Conservation (phyloP, 2,113 vertebrate species). For the Pteruthius melanotis region DNA sequence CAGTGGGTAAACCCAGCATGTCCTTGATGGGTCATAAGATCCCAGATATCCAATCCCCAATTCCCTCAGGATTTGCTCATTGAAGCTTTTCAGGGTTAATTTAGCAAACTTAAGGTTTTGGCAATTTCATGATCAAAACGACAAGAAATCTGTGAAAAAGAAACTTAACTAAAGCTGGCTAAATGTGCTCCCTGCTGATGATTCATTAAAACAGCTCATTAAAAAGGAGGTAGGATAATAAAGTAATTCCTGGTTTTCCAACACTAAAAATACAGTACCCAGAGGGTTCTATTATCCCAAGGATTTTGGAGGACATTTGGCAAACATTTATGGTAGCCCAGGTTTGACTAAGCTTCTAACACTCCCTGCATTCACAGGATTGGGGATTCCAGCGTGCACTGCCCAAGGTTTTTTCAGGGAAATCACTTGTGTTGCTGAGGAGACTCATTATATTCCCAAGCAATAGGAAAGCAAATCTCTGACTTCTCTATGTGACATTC, state of each 20-base stretch:
- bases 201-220: background rate
- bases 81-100: background rate
- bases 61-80: background rate
- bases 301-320: background rate
- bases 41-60: background rate
- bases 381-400: rapidly evolving
- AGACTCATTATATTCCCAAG: too few relatives aligned
- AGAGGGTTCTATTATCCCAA: background rate
- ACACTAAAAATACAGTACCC: background rate
- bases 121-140: background rate
- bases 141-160: background rate
- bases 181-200: background rate
- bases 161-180: background rate
- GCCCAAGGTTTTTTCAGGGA: background rate
- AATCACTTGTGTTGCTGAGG: too few relatives aligned
- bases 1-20: background rate
- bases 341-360: background rate
- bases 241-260: background rate
- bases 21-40: background rate
- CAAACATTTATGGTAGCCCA: background rate
- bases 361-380: rapidly evolving
- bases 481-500: too few relatives aligned
- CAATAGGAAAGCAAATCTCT: too few relatives aligned
- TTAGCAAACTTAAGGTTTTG: background rate
- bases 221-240: background rate